These are phyloP conservation scores for Peromyscus polionotus DNA, from an alignment of 2,113 vertebrate genomes.

Conservation along the genomic window DNA sequence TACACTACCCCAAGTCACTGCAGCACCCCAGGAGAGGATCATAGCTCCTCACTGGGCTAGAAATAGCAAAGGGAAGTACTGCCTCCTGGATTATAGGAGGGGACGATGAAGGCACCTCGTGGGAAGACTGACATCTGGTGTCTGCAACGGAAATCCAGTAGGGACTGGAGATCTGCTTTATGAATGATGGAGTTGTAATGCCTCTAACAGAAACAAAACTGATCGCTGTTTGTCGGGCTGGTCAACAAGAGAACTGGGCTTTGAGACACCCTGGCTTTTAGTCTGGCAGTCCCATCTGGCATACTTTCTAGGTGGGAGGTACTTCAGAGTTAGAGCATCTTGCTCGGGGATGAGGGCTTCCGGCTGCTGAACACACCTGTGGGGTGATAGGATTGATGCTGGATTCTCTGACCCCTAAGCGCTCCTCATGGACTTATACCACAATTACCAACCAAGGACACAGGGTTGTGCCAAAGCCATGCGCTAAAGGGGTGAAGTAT, in stretches of 20 bases:
- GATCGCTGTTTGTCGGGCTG: not conserved
- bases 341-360: not conserved
- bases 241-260: not conserved
- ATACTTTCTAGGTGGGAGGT: not conserved
- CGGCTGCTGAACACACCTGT: not conserved
- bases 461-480: not conserved
- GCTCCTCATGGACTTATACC: not conserved
- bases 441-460: not conserved
- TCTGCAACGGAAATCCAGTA: constrained; percentile 54
- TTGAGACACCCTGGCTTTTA: not conserved
- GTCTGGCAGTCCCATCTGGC: not conserved
- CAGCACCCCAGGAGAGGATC: rapidly evolving
- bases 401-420: not conserved
- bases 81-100: rapidly evolving
- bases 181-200: not conserved
- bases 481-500: not conserved
- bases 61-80: not conserved
- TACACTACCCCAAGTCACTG: not conserved
- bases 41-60: rapidly evolving
- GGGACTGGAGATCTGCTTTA: not conserved
- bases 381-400: rapidly evolving
- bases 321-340: not conserved
- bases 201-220: not conserved
- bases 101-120: rapidly evolving
- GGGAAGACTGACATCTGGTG: constrained; percentile 4